phyloP scores from a whole-genome alignment of 2,888 invertebrate genomes.

The Pecten maximus region DNA sequence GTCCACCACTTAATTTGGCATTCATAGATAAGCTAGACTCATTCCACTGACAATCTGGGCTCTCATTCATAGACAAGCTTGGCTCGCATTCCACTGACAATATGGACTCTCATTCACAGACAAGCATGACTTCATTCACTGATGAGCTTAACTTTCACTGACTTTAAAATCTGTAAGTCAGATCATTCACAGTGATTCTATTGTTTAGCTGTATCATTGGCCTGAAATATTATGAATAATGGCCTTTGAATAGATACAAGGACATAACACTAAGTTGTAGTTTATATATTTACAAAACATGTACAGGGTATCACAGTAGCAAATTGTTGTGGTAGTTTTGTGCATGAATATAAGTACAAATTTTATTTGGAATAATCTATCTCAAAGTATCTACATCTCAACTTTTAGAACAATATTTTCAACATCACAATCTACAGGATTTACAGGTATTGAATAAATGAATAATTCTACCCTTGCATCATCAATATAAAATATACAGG shows the following conservation, averaged over 20 bases:
- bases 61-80: neutral
- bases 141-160: no score
- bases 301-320: constrained; percentile 21
- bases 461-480: neutral
- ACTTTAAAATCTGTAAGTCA: neutral
- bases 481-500: neutral
- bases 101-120: neutral
- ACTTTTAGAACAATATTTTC: neutral
- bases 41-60: neutral
- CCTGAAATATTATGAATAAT: neutral
- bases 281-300: constrained; percentile 24
- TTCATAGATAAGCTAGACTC: neutral
- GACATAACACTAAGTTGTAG: neutral
- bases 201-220: neutral
- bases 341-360: neutral
- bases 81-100: neutral
- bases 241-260: neutral
- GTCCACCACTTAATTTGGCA: neutral
- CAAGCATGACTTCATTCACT: neutral
- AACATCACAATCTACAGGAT: neutral
- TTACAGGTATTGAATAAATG: neutral
- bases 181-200: neutral
- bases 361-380: neutral
- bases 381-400: neutral
- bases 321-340: neutral